These are phyloP conservation scores for Trematomus bernacchii DNA, from an alignment of 2,797 vertebrate genomes.

Conservation along the genomic window DNA sequence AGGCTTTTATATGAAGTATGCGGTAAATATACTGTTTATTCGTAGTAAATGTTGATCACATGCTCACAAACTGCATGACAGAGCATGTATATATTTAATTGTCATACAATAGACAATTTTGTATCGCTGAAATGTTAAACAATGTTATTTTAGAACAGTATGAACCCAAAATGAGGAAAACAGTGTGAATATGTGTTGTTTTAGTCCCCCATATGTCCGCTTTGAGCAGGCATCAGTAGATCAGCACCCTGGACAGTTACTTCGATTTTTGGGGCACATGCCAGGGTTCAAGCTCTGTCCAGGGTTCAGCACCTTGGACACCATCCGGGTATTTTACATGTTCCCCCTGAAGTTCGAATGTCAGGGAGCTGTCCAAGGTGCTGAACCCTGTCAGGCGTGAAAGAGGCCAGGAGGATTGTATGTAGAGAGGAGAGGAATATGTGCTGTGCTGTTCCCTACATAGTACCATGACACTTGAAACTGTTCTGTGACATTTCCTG, in stretches of 20 bases:
- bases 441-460: not conserved
- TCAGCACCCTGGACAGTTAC: constrained; percentile 41
- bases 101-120: not conserved
- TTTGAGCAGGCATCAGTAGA: not conserved
- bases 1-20: constrained; percentile 19
- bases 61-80: not conserved
- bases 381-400: constrained; percentile 55
- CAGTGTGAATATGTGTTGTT: not conserved
- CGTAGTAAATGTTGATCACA: not conserved
- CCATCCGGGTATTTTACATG: not conserved
- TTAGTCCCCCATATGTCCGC: not conserved
- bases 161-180: not conserved
- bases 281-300: constrained; percentile 17
- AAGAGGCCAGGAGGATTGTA: constrained; percentile 10
- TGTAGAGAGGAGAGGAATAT: constrained; percentile 15
- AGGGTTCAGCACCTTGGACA: constrained; percentile 59
- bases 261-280: not conserved
- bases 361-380: constrained; percentile 56
- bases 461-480: not conserved
- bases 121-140: not conserved
- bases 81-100: no score
- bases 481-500: constrained; percentile 1
- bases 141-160: not conserved
- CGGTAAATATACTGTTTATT: not conserved
- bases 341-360: not conserved